These are phyloP conservation scores for Cosmia trapezina DNA, from an alignment of 2,888 invertebrate genomes.

Conservation along the genomic window DNA sequence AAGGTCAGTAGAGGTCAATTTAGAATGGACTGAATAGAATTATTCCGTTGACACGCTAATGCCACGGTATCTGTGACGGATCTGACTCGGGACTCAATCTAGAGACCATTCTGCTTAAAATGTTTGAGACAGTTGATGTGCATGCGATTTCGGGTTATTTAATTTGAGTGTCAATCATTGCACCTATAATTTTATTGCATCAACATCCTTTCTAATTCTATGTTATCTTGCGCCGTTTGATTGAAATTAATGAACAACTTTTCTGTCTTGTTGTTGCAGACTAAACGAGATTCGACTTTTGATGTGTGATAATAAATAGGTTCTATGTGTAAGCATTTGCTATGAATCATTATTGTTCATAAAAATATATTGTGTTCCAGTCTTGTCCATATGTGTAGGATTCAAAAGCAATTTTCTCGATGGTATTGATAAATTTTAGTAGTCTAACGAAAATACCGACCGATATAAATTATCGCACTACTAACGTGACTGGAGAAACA, in stretches of 20 bases:
- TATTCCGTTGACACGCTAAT: conserved; percentile 56
- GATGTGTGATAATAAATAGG: conserved; percentile 2
- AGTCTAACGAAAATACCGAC: background rate
- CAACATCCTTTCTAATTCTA: conserved; percentile 54
- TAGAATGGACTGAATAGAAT: conserved; percentile 53
- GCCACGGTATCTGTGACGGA: conserved; percentile 40
- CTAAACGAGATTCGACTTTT: conserved; percentile 16
- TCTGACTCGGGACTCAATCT: conserved; percentile 35
- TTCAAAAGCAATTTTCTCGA: background rate
- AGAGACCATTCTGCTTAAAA: conserved; percentile 31
- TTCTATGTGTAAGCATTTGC: conserved; percentile 1
- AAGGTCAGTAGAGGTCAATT: conserved; percentile 58
- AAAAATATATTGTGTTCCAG: background rate
- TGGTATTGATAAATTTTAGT: background rate
- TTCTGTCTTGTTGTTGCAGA: conserved; percentile 25
- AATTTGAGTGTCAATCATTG: conserved; percentile 55
- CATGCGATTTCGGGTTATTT: conserved; percentile 39
- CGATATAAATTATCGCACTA: no score
- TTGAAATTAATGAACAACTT: conserved; percentile 45
- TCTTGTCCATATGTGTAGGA: background rate
- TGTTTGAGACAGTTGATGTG: conserved; percentile 37
- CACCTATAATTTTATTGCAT: conserved; percentile 46
- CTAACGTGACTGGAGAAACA: background rate
- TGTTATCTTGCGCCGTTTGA: conserved; percentile 35
- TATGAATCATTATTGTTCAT: background rate